These are phyloP conservation scores for Fringilla coelebs DNA, from an alignment of 2,797 vertebrate genomes.

Conservation along the genomic window DNA sequence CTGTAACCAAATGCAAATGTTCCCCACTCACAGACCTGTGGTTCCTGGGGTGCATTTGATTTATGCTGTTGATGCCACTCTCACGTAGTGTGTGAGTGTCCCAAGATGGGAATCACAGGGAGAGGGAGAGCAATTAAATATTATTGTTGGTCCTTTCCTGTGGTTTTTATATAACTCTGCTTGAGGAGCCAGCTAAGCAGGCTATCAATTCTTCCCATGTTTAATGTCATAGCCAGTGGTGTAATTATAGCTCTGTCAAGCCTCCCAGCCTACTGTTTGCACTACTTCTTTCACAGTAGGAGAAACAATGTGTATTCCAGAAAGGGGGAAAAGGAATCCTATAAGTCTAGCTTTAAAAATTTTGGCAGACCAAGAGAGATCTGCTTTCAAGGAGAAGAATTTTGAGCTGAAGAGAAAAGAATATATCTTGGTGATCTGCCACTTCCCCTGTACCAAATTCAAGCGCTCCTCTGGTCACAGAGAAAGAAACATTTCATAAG, in stretches of 20 bases:
- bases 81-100: not conserved
- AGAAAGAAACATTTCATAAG: not conserved
- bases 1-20: not conserved
- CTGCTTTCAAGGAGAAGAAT: conserved; percentile 17
- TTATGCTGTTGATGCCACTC: conserved; percentile 19
- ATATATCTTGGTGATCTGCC: not conserved
- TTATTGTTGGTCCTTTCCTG: conserved; percentile 40
- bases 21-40: not conserved
- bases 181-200: conserved; percentile 21
- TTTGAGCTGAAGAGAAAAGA: not conserved
- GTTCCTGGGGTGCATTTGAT: conserved; percentile 20
- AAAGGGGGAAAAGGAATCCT: not conserved
- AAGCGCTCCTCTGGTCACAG: not conserved
- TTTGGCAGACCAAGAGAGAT: not conserved
- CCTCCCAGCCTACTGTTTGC: conserved; percentile 47
- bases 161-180: not conserved
- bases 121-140: conserved; percentile 49
- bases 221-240: not conserved
- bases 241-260: conserved; percentile 49
- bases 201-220: conserved; percentile 41
- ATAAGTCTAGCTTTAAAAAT: conserved; percentile 19
- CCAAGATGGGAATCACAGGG: conserved; percentile 25
- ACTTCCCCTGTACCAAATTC: not conserved
- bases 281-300: conserved; percentile 19
- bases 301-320: conserved; percentile 29